Base-by-base conservation (phyloP, 2,888 invertebrate genomes). In the Nebria salina region DNA sequence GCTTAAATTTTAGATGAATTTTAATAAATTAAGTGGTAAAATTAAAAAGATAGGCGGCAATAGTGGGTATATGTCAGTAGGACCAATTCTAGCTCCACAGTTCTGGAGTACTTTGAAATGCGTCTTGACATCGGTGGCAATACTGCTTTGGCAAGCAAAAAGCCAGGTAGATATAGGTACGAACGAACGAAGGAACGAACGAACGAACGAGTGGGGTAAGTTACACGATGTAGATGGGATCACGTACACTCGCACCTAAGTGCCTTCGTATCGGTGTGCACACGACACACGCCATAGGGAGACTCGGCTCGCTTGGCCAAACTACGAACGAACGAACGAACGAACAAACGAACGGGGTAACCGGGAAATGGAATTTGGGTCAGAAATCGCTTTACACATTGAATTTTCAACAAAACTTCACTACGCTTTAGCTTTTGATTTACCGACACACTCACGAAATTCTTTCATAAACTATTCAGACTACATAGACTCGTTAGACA, bases 191-290 rank as follows among this genome's bases (percentile, higher is more conserved):
- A 34, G 0, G 34, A 34, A 34, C 34, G 54, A 8, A 11, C 7
- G 54, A 11, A 54, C 11, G 54, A 11, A 13, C 73, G 2, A 72
- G 34, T 15, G 42, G 73, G 43, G 43, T 42, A 73, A 42, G 73
- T 73, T 41, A 73, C 43, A 43, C 43, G 43, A 41, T 20, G 41
- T 73, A 73, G 73, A 76, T 65, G 75, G 75, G 75, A 75, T 75
- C 75, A 75, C 75, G 75, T 75, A 75, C 75, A 34, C 65, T 8
- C 65, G 34, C 11, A 41, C 64, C 75, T 75, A 75, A 75, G 75
- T 75, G 75, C 75, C 75, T 75, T 75, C 65, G 75, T 75, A 75
- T 75, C 75, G 75, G 70, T 65, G 64, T 34, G 65, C 65, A 65
- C 75, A 75, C 75, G 75, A 54, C 75, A 75, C 20, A 41, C 11